phyloP scores from a whole-genome alignment of 1,140 invertebrate genomes.

The Drosophila pruinosa region DNA sequence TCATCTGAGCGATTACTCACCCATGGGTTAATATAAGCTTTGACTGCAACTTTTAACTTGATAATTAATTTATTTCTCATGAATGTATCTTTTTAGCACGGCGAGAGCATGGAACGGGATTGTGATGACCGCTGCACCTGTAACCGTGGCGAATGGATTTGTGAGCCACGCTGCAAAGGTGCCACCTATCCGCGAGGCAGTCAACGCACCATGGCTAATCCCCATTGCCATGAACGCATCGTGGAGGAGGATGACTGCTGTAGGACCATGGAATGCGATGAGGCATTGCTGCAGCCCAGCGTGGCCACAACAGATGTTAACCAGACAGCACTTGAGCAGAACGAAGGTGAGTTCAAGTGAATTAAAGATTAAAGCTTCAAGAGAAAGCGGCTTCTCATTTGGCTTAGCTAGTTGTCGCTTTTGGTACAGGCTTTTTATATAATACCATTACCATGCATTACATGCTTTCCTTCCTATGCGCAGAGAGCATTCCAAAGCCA shows the following conservation, averaged over 20 bases:
- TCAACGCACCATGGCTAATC: constrained; percentile 85
- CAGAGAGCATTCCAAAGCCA: constrained; percentile 59
- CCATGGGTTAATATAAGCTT: not conserved
- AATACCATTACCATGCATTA: constrained; percentile 37
- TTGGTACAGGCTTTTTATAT: constrained; percentile 41
- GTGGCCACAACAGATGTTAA: constrained; percentile 34
- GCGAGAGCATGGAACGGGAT: constrained; percentile 86
- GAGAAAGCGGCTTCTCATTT: constrained; percentile 16
- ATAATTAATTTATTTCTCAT: not conserved
- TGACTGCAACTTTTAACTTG: not conserved
- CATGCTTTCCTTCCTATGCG: constrained; percentile 14
- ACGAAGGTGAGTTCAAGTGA: constrained; percentile 52
- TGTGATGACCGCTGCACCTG: constrained; percentile 90
- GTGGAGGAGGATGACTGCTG: constrained; percentile 90
- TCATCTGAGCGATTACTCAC: not conserved
- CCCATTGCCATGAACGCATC: constrained; percentile 87
- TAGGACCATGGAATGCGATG: constrained; percentile 86
- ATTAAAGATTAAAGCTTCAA: not conserved
- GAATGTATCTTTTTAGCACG: constrained; percentile 81
- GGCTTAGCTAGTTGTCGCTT: constrained; percentile 13
- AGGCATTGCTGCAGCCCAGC: constrained; percentile 56
- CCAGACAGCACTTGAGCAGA: constrained; percentile 12
- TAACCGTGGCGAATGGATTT: constrained; percentile 86
- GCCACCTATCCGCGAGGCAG: constrained; percentile 86
- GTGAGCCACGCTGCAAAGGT: constrained; percentile 86